Evolutionary conservation across 1,140 invertebrate genomes (phyloP).

Genomic region (Conopomorpha cramerella): DNA sequence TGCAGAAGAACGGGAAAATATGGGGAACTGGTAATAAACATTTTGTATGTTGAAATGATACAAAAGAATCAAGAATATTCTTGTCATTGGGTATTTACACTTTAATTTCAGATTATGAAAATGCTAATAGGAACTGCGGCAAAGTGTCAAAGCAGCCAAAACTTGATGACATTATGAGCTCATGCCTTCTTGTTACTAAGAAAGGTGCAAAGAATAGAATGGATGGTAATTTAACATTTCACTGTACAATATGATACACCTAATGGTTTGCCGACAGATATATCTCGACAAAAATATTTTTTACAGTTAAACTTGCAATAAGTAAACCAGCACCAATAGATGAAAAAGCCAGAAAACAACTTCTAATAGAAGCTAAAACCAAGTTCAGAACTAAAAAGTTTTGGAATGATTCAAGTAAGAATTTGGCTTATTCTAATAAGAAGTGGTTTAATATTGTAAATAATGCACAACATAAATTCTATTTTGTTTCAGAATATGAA

Average conservation of each 20-base stretch:
- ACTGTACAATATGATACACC: neutral
- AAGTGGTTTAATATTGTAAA: slow-evolving; percentile 2
- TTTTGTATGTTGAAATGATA: no score
- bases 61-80: no score
- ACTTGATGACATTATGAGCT: neutral
- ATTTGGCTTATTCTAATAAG: neutral
- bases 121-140: no score
- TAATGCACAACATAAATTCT: slow-evolving; percentile 2
- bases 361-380: slow-evolving; percentile 19
- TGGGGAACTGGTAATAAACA: no score
- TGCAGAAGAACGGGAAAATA: no score
- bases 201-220: neutral
- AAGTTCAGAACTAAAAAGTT: slow-evolving; percentile 31
- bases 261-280: neutral
- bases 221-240: neutral
- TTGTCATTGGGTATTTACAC: no score
- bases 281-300: neutral
- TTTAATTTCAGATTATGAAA: no score
- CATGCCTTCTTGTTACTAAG: neutral
- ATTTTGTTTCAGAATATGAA: slow-evolving; percentile 36
- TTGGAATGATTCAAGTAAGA: slow-evolving; percentile 28
- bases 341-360: slow-evolving; percentile 18
- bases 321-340: slow-evolving; percentile 13
- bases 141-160: no score
- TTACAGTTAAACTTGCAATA: neutral